Percentiles rank a stretch among this genome's conserved stretches.
phyloP scores from a whole-genome alignment of 2,888 invertebrate genomes.

The Cerceris rybyensis region DNA sequence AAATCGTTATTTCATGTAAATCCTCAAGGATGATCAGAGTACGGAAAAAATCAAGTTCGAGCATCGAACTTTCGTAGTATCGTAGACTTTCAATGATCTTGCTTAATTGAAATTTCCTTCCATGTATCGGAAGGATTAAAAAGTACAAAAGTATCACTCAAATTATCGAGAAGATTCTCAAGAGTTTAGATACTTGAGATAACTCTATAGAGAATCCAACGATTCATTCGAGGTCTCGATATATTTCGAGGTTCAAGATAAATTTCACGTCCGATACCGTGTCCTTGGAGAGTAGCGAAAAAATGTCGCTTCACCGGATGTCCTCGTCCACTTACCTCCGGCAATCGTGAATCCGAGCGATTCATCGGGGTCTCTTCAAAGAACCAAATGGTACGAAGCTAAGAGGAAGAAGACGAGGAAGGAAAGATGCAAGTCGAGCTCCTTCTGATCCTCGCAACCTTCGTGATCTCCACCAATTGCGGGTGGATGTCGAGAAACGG shows the following conservation, averaged over 20 bases:
- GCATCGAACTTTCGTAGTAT: background rate
- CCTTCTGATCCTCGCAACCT: constrained; percentile 62
- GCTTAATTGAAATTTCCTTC: background rate
- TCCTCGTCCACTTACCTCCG: no score
- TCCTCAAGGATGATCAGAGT: constrained; percentile 28
- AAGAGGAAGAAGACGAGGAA: constrained; percentile 15
- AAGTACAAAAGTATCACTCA: no score
- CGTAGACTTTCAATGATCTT: background rate
- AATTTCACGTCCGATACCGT: background rate
- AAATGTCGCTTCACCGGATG: no score
- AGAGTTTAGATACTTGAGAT: no score
- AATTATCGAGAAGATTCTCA: no score
- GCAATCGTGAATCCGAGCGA: constrained; percentile 2
- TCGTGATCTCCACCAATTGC: constrained; percentile 64
- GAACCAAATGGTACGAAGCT: background rate
- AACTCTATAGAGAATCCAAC: no score
- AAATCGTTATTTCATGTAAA: background rate
- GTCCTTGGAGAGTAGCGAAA: no score
- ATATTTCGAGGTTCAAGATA: background rate
- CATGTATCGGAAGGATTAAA: background rate
- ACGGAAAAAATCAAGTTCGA: constrained; percentile 17
- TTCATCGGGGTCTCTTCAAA: background rate
- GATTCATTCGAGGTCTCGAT: no score
- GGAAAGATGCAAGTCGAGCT: constrained; percentile 53
- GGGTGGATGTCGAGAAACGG: constrained; percentile 64